Percentiles rank a stretch among this genome's conserved stretches.
phyloP scores from a whole-genome alignment of 1,140 invertebrate genomes.

The Sminthurinus signatus region DNA sequence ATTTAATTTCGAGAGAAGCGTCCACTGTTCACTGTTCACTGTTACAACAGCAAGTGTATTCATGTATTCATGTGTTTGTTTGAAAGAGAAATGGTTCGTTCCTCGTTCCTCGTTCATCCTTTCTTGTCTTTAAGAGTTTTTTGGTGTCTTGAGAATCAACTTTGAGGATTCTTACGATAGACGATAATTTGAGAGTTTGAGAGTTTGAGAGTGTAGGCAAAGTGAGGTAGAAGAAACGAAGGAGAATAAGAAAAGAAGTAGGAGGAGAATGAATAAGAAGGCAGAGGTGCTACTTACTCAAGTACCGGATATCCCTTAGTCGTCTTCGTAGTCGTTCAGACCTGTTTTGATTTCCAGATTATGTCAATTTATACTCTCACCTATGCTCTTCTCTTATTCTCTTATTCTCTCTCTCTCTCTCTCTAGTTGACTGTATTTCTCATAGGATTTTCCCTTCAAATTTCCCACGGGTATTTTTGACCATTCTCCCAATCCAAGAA shows the following conservation, averaged over 20 bases:
- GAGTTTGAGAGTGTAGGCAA: neutral
- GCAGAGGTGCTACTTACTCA: constrained; percentile 20
- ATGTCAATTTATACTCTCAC: constrained; percentile 30
- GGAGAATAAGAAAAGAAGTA: constrained; percentile 1
- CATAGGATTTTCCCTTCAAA: constrained; percentile 25
- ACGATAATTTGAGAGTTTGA: neutral
- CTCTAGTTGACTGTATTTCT: constrained; percentile 16
- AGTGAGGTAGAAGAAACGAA: neutral
- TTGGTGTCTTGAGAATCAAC: neutral
- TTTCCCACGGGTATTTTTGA: constrained; percentile 39
- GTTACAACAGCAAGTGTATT: too few relatives aligned
- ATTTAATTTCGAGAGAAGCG: too few relatives aligned
- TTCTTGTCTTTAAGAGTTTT: neutral
- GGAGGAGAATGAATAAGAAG: too few relatives aligned
- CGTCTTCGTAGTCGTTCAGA: too few relatives aligned
- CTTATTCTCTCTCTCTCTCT: too few relatives aligned
- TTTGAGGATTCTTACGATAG: too few relatives aligned
- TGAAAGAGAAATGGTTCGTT: neutral
- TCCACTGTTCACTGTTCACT: too few relatives aligned
- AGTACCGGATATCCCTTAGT: constrained; percentile 37
- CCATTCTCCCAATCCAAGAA: too few relatives aligned
- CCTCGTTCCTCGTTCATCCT: neutral
- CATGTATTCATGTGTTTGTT: too few relatives aligned
- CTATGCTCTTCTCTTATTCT: neutral
- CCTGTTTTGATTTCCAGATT: constrained; percentile 34